phyloP scores from a whole-genome alignment of 2,797 vertebrate species.

The Poecile montanus region DNA sequence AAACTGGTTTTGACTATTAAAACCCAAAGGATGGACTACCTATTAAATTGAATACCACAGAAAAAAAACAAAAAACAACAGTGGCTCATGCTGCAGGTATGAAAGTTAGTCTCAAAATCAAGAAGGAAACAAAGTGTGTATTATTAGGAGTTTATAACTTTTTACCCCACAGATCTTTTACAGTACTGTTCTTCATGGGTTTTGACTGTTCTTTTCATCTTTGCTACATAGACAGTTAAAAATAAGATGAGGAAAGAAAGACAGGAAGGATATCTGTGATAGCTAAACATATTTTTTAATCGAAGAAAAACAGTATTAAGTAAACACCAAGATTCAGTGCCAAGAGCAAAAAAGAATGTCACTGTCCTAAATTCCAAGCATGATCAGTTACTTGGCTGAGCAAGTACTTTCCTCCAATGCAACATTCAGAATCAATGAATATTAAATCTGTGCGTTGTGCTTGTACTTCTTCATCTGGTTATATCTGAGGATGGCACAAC shows the following conservation, averaged over 20 bases:
- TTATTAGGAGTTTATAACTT: neutral
- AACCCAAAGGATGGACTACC: neutral
- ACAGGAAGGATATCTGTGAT: neutral
- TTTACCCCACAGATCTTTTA: neutral
- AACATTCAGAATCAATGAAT: neutral
- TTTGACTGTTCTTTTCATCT: neutral
- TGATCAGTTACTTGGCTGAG: neutral
- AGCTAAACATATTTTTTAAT: neutral
- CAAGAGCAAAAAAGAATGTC: neutral
- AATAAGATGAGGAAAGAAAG: neutral
- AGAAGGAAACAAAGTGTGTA: neutral
- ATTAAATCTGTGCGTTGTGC: neutral
- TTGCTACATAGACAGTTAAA: neutral
- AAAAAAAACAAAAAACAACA: neutral
- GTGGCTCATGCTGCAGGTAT: neutral
- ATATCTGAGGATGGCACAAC: fast-evolving
- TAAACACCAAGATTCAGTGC: neutral
- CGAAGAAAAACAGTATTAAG: neutral
- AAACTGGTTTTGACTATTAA: neutral
- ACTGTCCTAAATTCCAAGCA: neutral
- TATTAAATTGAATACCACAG: neutral
- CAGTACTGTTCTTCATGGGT: neutral
- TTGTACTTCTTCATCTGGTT: neutral
- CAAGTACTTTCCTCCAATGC: neutral
- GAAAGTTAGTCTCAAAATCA: neutral